Evolutionary conservation across 2,797 vertebrate genomes (phyloP), one percentile per base, ranked within the genome.

Genomic region (Fringilla coelebs): DNA sequence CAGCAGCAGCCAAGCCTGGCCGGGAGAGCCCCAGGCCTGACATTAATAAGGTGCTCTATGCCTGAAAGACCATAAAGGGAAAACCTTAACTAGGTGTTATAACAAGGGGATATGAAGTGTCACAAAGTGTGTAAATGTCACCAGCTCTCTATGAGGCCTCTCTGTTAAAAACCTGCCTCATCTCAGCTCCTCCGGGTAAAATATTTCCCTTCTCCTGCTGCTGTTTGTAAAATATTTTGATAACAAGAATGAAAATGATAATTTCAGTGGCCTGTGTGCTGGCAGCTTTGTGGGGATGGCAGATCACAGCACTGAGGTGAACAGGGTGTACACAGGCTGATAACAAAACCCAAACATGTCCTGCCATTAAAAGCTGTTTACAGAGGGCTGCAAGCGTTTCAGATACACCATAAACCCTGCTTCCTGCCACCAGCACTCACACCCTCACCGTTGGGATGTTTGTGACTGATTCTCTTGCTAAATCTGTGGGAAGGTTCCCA

Each of bases 61-160:
- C 91, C 94, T 92, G 76, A 38, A 94, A 96, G 82, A 52, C 89
- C 87, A 38, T 96, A 96, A 97, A 97, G 95, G 94, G 93, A 93
- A 92, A 96, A 82, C 51, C 73, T 95, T 97, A 96, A 97, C 84
- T 96, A 96, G 94, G 96, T 97, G 94, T 93, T 96, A 94, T 51
- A 96, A 93, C 87, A 66, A 94, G 89, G 90, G 91, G 91, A 92
- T 96, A 85, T 83, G 90, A 87, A 95, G 92, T 91, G 92, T 57
- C 95, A 91, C 88, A 83, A 75, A 86, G 77, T 24, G 72, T 73
- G 78, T 91, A 95, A 92, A 91, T 62, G 91, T 94, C 93, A 87
- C 0, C 0, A 65, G 71, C 71, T 65, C 71, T 90, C 73, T 46
- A 48, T 2, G 7, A 96, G 85, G 74, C 68, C 74, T 89, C 78